These are phyloP conservation scores for Callithrix jacchus DNA, from an alignment of 2,113 vertebrate genomes.

Conservation along the genomic window DNA sequence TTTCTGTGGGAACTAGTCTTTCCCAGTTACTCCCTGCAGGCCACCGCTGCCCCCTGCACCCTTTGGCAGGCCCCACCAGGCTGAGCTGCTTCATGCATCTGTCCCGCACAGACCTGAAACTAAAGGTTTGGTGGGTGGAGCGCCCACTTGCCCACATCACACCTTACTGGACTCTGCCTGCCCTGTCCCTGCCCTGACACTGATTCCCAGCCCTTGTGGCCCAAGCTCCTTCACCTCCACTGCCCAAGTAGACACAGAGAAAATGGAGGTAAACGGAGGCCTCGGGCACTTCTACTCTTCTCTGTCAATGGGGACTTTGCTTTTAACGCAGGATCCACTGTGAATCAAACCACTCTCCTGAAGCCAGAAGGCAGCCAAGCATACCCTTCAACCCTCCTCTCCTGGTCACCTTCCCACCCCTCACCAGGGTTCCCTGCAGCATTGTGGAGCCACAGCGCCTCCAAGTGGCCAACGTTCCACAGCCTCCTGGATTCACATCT, in stretches of 20 bases:
- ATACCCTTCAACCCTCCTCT: too few relatives aligned
- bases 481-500: neutral
- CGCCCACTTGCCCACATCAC: neutral
- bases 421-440: rapidly evolving
- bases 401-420: neutral
- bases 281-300: too few relatives aligned
- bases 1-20: neutral
- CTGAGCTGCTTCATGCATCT: neutral
- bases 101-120: neutral
- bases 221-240: neutral
- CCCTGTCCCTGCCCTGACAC: neutral
- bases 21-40: neutral
- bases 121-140: neutral
- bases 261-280: too few relatives aligned
- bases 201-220: neutral
- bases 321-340: neutral
- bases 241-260: rapidly evolving
- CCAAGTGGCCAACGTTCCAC: neutral
- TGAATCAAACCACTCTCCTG: too few relatives aligned
- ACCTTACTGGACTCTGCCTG: neutral
- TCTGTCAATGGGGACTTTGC: too few relatives aligned
- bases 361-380: neutral
- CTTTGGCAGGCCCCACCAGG: neutral
- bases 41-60: neutral
- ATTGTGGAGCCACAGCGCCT: neutral